A percentile compares a stretch with the other conserved stretches of the same genome.
phyloP scores from a whole-genome alignment of 2,113 vertebrate genomes.

The Cepphus grylle region DNA sequence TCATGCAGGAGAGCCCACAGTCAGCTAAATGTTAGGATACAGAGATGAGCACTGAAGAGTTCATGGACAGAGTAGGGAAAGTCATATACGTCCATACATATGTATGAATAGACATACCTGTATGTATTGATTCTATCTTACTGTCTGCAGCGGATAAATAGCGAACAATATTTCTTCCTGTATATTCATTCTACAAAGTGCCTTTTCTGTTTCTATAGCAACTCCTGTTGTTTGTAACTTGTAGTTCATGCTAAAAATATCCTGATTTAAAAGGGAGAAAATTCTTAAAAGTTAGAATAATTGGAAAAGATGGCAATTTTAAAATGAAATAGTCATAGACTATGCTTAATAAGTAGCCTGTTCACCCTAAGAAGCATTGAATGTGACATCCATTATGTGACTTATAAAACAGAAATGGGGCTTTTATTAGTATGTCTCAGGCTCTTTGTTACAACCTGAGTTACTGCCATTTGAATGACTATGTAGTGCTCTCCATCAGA shows the following conservation, averaged over 20 bases:
- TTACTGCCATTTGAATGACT: slow-evolving; percentile 40
- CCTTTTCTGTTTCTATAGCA: slow-evolving; percentile 75
- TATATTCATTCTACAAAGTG: slow-evolving; percentile 53
- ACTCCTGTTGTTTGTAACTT: slow-evolving; percentile 74
- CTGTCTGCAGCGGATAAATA: slow-evolving; percentile 38
- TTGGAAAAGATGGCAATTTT: slow-evolving; percentile 24
- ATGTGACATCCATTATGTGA: slow-evolving; percentile 23
- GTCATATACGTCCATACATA: not conserved
- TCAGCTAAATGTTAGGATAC: not conserved
- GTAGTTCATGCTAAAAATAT: slow-evolving; percentile 64
- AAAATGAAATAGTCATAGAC: slow-evolving; percentile 47
- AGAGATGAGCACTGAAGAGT: not conserved
- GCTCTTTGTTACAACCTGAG: slow-evolving; percentile 22
- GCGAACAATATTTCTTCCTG: slow-evolving; percentile 40
- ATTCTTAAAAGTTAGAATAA: slow-evolving; percentile 63
- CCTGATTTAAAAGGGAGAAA: slow-evolving; percentile 52
- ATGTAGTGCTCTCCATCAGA: slow-evolving; percentile 27
- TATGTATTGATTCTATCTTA: slow-evolving; percentile 19
- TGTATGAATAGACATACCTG: not conserved
- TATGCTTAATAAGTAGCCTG: slow-evolving; percentile 31
- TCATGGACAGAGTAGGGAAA: not conserved
- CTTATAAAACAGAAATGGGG: slow-evolving; percentile 43
- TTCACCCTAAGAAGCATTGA: slow-evolving; percentile 40
- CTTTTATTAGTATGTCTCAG: slow-evolving; percentile 39
- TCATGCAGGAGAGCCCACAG: not conserved